phyloP scores from a whole-genome alignment of 2,113 vertebrate species.

The Aspidoscelis tigris region DNA sequence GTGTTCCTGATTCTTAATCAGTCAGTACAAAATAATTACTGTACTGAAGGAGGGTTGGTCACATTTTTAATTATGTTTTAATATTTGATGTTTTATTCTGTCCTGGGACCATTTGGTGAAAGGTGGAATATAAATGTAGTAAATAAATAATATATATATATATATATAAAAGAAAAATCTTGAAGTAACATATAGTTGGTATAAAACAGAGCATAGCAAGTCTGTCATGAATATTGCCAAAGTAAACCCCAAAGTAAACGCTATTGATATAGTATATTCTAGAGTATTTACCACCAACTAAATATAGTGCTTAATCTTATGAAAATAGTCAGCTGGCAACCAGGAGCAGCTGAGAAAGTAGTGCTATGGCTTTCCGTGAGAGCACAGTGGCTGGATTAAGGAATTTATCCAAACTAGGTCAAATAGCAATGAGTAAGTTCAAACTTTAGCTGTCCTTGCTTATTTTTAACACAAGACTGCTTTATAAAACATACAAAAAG shows the following conservation, averaged over 20 bases:
- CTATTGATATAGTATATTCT: neutral
- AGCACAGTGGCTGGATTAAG: neutral
- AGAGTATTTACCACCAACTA: neutral
- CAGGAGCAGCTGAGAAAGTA: conserved; percentile 2
- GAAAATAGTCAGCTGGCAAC: neutral
- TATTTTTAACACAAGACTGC: neutral
- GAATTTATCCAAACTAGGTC: neutral
- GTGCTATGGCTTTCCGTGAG: neutral
- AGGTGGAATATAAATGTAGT: no score
- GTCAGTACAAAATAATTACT: neutral
- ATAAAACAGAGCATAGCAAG: neutral
- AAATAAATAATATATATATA: neutral
- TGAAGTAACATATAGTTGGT: neutral
- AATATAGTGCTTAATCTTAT: neutral
- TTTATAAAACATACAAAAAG: neutral
- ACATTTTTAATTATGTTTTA: no score
- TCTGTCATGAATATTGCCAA: neutral
- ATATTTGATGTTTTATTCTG: no score
- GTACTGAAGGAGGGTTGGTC: no score
- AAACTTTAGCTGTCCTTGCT: conserved; percentile 21
- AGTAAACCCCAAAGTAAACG: conserved; percentile 10
- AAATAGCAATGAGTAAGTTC: neutral
- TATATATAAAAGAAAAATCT: neutral
- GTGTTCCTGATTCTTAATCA: neutral
- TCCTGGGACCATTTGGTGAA: no score